Evolutionary conservation across 2,113 vertebrate genomes (phyloP).

Genomic region (Grus americana): DNA sequence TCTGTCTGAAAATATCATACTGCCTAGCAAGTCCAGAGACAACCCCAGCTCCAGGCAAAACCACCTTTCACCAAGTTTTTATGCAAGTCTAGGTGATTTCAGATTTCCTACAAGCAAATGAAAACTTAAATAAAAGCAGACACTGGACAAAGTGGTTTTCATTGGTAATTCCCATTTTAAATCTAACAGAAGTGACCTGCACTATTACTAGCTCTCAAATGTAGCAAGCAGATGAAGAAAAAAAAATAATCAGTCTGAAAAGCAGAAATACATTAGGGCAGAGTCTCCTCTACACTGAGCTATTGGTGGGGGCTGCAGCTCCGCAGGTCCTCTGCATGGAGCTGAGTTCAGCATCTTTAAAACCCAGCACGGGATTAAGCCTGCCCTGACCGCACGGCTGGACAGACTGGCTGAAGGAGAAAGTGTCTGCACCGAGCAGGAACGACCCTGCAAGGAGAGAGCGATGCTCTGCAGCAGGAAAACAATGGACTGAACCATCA

Average conservation of each 20-base stretch:
- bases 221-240: background rate
- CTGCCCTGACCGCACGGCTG: background rate
- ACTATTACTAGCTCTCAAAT: background rate
- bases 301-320: background rate
- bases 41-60: background rate
- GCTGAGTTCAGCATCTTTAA: background rate
- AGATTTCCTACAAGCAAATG: background rate
- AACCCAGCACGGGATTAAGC: background rate
- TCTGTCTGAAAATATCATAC: background rate
- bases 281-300: background rate
- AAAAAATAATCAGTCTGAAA: background rate
- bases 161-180: background rate
- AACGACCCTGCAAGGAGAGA: background rate
- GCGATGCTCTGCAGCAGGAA: background rate
- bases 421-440: background rate
- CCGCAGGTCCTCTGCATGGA: background rate
- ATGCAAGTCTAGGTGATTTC: background rate
- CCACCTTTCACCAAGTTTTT: background rate
- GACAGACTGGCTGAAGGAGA: background rate
- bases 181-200: background rate
- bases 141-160: background rate
- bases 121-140: background rate
- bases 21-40: background rate
- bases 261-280: background rate
- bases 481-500: accelerated